These are phyloP conservation scores for Cistogaster globosa DNA, from an alignment of 2,888 invertebrate species.

Conservation along the genomic window DNA sequence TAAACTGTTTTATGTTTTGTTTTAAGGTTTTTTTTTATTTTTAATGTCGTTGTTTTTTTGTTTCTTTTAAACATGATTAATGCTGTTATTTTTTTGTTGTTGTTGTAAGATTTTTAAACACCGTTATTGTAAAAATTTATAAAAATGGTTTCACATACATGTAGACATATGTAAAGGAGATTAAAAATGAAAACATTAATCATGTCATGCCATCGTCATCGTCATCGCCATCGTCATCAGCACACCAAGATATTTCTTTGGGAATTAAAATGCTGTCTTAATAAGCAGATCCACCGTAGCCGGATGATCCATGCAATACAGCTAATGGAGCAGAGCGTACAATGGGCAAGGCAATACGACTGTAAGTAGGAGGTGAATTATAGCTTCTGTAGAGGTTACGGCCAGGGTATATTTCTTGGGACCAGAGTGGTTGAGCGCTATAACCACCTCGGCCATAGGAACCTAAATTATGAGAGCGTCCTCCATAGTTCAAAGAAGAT, in stretches of 20 bases:
- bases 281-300: conserved; percentile 29
- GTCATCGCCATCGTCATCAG: neutral
- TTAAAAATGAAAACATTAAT: neutral
- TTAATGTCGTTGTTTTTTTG: too few relatives aligned
- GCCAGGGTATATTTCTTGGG: conserved; percentile 77
- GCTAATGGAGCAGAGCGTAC: conserved; percentile 76
- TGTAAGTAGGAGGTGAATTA: conserved; percentile 76
- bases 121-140: conserved; percentile 19
- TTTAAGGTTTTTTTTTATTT: too few relatives aligned
- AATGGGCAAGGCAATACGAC: conserved; percentile 77
- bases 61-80: too few relatives aligned
- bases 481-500: neutral
- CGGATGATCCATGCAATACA: conserved; percentile 75
- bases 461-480: neutral
- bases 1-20: too few relatives aligned
- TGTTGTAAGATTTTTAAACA: neutral
- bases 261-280: neutral
- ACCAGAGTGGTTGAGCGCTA: conserved; percentile 74
- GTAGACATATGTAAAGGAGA: neutral
- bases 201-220: conserved; percentile 1
- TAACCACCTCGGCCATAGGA: conserved; percentile 43
- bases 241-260: neutral
- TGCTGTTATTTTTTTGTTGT: too few relatives aligned
- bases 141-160: neutral
- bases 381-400: conserved; percentile 76